These are phyloP conservation scores for Monodelphis domestica DNA, from an alignment of 2,797 vertebrate genomes.

Conservation along the genomic window DNA sequence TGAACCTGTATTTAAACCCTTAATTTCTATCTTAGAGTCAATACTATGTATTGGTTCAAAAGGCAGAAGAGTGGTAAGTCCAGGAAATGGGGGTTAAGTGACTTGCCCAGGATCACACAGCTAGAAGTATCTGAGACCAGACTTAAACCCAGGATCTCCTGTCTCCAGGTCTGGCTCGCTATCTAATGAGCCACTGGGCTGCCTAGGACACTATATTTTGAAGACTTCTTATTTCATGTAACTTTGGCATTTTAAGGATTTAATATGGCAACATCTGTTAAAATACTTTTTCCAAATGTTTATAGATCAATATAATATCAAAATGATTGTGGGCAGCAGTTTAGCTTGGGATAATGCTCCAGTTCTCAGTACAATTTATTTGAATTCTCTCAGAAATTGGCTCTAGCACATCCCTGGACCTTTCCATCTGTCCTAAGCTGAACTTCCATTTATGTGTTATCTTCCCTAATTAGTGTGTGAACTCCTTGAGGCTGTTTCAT, in stretches of 20 bases:
- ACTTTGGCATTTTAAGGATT: not conserved
- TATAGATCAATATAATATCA: not conserved
- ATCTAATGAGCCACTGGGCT: too few species aligned
- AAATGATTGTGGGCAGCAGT: not conserved
- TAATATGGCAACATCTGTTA: not conserved
- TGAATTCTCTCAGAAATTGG: not conserved
- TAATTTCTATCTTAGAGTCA: too few species aligned
- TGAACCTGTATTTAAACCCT: too few species aligned
- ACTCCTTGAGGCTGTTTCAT: not conserved
- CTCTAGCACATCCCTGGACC: not conserved
- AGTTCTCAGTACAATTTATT: not conserved
- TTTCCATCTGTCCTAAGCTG: not conserved
- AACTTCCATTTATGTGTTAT: not conserved
- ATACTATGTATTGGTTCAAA: too few species aligned
- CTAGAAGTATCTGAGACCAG: too few species aligned
- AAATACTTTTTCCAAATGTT: not conserved
- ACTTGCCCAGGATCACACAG: too few species aligned
- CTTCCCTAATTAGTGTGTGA: not conserved
- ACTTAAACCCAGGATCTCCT: too few species aligned
- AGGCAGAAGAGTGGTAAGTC: too few species aligned
- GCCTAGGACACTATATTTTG: not conserved
- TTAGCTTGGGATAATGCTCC: not conserved
- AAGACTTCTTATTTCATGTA: not conserved
- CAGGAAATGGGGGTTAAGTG: too few species aligned
- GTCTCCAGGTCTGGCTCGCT: too few species aligned